These are phyloP conservation scores for Pontoporia blainvillei DNA, from an alignment of 2,113 vertebrate genomes.

Conservation along the genomic window DNA sequence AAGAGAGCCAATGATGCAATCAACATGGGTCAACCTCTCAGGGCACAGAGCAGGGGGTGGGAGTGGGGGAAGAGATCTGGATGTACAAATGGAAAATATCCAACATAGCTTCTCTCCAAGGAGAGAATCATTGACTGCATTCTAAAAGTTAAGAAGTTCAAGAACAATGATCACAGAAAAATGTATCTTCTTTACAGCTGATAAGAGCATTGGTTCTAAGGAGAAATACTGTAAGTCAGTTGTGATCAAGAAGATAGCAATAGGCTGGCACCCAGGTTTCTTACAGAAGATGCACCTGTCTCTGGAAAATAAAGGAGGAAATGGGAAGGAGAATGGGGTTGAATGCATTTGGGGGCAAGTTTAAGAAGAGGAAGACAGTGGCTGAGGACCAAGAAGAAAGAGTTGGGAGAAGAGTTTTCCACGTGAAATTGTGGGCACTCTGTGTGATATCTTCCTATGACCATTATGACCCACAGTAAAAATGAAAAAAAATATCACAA, in stretches of 20 bases:
- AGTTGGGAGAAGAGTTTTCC: not conserved
- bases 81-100: not conserved
- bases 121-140: not conserved
- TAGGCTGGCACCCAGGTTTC: not conserved
- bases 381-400: not conserved
- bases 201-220: not conserved
- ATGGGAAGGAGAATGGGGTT: not conserved
- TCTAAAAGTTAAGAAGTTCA: not conserved
- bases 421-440: not conserved
- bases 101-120: not conserved
- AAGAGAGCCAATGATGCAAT: not conserved
- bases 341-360: not conserved
- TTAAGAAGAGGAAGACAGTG: not conserved
- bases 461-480: not conserved
- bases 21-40: fast-evolving
- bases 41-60: not conserved
- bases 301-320: not conserved
- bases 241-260: not conserved
- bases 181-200: not conserved
- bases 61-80: not conserved
- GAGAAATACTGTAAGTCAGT: not conserved
- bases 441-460: not conserved
- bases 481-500: not conserved
- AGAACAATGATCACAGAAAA: not conserved
- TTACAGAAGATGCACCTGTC: not conserved